phyloP scores from a whole-genome alignment of 2,797 vertebrate genomes.

The Scleropages formosus region DNA sequence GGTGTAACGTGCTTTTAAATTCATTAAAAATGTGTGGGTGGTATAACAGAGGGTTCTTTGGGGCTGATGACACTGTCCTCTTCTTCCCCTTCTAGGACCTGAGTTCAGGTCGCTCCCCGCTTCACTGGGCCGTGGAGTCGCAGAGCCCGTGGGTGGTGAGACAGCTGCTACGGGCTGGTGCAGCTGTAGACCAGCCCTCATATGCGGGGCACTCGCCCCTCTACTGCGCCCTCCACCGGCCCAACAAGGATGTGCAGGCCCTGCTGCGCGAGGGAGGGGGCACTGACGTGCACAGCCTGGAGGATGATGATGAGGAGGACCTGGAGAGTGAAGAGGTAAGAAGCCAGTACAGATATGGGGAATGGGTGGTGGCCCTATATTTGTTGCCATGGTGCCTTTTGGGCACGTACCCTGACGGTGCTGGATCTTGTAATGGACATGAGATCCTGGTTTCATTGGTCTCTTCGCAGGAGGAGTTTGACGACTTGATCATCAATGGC shows the following conservation, averaged over 20 bases:
- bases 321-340: constrained; percentile 51
- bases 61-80: neutral
- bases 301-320: constrained; percentile 50
- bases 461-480: constrained; percentile 66
- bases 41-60: too few relatives aligned
- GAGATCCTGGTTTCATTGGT: neutral
- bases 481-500: constrained; percentile 72
- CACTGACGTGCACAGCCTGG: constrained; percentile 51
- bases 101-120: constrained; percentile 66
- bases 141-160: constrained; percentile 57
- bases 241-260: constrained; percentile 51
- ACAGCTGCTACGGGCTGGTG: constrained; percentile 57
- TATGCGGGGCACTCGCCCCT: constrained; percentile 69
- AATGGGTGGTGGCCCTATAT: neutral
- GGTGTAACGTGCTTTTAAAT: too few relatives aligned
- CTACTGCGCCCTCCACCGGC: constrained; percentile 65
- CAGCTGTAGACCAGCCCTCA: constrained; percentile 58
- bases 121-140: constrained; percentile 71
- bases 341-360: neutral
- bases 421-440: neutral
- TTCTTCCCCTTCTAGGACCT: constrained; percentile 54
- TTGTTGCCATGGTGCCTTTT: neutral
- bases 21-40: too few relatives aligned
- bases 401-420: neutral
- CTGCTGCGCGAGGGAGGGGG: constrained; percentile 64